Evolutionary conservation across 2,888 invertebrate genomes (phyloP), one percentile per base, ranked within the genome.

Genomic region (Ornithoptera priamus): DNA sequence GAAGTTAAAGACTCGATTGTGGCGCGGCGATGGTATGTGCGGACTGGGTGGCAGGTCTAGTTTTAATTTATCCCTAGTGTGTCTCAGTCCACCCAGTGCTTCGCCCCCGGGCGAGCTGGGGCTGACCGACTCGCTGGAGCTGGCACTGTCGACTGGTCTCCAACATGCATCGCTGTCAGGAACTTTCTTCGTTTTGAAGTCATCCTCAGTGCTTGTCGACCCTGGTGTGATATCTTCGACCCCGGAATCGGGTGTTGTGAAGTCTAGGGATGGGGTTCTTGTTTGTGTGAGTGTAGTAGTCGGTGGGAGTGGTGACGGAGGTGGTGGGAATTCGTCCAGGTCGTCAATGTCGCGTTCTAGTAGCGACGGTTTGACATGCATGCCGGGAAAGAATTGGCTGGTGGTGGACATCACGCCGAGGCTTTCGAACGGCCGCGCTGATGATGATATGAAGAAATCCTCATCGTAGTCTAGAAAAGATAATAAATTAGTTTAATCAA

Each of bases 361-460:
- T 1, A 84, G 77, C 24, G 84, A 77, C 7, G 82, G 82, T 78
- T 89, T 89, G 71, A 85, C 77, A 76, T 88, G 87, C 84, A 92
- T 90, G 66, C 95, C 95, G 56, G 96, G 95, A 90, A 95, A 96
- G 90, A 96, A 96, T 86, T 95, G 95, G 80, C 95, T 95, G 71
- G 93, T 93, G 50, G 89, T 87, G 42, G 90, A 88, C 86, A 93
- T 85, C 60, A 93, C 83, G 78, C 92, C 92, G 74, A 93, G 90
- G 74, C 93, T 93, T 83, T 95, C 95, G 86, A 96, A 96, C n/a
- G 96, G 96, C 68, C 94, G 93, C 72, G 95, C 94, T 50, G 96
- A 95, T 72, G 95, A 95, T 75, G 95, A 95, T 76, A 96, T 95
- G 87, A 94, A 96, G 86, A 96, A 96, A 78, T 96, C 96, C 75